A percentile compares a stretch with the other conserved stretches of the same genome.
Evolutionary conservation across 2,797 vertebrate species (phyloP).

Genomic region (Pseudomugil gertrudae): DNA sequence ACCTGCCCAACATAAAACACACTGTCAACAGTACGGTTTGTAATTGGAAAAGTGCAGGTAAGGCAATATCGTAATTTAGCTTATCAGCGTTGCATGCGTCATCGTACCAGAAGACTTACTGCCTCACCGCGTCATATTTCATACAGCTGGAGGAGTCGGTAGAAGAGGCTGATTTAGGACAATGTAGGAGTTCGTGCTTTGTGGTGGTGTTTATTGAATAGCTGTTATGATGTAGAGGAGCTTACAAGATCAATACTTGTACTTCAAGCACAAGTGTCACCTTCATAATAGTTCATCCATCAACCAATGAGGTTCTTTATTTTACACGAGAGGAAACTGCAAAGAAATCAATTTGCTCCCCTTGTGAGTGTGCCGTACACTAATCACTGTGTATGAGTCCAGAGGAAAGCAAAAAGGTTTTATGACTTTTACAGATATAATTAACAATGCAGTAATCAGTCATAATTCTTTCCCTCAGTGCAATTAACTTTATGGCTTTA

Average conservation of each 20-base stretch:
- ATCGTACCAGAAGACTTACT: conserved; percentile 7
- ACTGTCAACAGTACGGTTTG: conserved; percentile 12
- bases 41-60: conserved; percentile 29
- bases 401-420: conserved; percentile 9
- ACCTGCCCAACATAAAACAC: conserved; percentile 36
- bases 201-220: conserved; percentile 30
- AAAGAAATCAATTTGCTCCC: conserved; percentile 54
- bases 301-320: conserved; percentile 35
- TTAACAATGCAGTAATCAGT: conserved; percentile 19
- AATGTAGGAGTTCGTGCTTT: conserved; percentile 11
- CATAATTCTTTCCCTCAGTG: neutral
- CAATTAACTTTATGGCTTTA: conserved; percentile 43
- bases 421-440: conserved; percentile 16
- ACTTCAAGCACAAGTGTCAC: conserved; percentile 28
- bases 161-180: conserved; percentile 54
- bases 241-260: conserved; percentile 56
- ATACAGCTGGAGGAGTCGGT: conserved; percentile 19
- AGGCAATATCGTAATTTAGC: conserved; percentile 21
- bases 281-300: conserved; percentile 39
- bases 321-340: conserved; percentile 44
- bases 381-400: neutral
- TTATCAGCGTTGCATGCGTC: conserved; percentile 9
- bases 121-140: conserved; percentile 18
- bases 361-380: conserved; percentile 12
- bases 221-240: conserved; percentile 25